These are phyloP conservation scores for Habroteleia sp. DNA, from an alignment of 2,888 invertebrate genomes.

Conservation along the genomic window DNA sequence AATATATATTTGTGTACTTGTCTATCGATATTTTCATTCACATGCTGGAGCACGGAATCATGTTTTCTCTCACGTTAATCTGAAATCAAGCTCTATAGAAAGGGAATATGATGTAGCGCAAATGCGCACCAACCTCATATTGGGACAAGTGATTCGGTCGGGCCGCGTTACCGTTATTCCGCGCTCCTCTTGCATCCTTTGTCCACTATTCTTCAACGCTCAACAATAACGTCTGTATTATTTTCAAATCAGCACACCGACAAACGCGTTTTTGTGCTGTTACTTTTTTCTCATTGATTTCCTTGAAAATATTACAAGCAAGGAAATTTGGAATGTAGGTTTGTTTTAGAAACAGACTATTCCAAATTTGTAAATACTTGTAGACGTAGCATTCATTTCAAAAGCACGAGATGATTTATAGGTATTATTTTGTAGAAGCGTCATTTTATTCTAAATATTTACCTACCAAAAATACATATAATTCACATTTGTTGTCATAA, in stretches of 20 bases:
- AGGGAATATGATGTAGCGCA: slow-evolving; percentile 46
- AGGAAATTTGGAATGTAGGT: not conserved
- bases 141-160: slow-evolving; percentile 52
- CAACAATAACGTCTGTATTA: slow-evolving; percentile 50
- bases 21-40: slow-evolving; percentile 30
- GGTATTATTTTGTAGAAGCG: too few relatives aligned
- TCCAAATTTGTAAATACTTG: too few relatives aligned
- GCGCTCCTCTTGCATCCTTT: slow-evolving; percentile 37
- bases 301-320: slow-evolving; percentile 13
- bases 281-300: slow-evolving; percentile 26
- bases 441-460: too few relatives aligned
- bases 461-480: too few relatives aligned
- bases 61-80: slow-evolving; percentile 39
- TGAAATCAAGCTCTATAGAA: slow-evolving; percentile 37
- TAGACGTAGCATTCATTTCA: too few relatives aligned
- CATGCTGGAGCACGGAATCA: slow-evolving; percentile 1
- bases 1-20: too few relatives aligned
- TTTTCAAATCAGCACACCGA: slow-evolving; percentile 19
- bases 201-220: slow-evolving; percentile 33
- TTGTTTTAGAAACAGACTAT: too few relatives aligned
- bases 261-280: slow-evolving; percentile 24
- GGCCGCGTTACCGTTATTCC: slow-evolving; percentile 54
- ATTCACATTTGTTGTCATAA: too few relatives aligned
- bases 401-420: too few relatives aligned
- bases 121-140: slow-evolving; percentile 34